Evolutionary conservation across 2,888 invertebrate species (phyloP), one percentile per base, ranked within the genome.

Genomic region (Eilema sororculum): DNA sequence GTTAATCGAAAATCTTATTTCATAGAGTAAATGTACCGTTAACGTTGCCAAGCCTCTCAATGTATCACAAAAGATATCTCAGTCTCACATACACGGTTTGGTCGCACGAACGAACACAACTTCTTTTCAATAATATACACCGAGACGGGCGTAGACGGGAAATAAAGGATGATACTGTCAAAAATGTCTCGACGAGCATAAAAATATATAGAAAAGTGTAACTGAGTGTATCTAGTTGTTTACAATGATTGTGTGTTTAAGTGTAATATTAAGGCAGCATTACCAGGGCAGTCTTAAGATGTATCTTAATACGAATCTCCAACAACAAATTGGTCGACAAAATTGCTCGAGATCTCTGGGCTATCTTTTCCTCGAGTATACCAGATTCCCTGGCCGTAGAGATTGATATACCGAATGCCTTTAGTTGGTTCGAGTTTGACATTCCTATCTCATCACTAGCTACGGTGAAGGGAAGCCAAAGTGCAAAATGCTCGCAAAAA

Each of bases 1-100:
- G 84, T 88, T 93, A 93, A 93, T 93, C 91, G 92, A 93, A 65
- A 91, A 90, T 89, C 92, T 91, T 93, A 93, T 94, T 90, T 93
- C 90, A 93, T 87, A 86, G 76, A 81, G 85, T 86, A 88, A 94
- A 93, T 92, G 93, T 89, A 77, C 92, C 93, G 90, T 93, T 89
- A 93, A 91, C 84, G 86, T 87, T 85, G 85, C 80, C 84, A 86
- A 89, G 88, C 87, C 85, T 83, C 84, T 85, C 83, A 69, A 71
- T 90, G 86, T 82, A 87, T 90, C 87, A 90, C 88, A 87, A 86
- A 86, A 83, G 87, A 86, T 84, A 84, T 86, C 85, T 78, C 71
- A 79, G 77, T 79, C 78, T 81, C 82, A 80, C 77, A 79, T 75
- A 74, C 71, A 75, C 67, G 71, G 62, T 65, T 65, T 71, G 74